A percentile compares a stretch with the other conserved stretches of the same genome.
phyloP scores from a whole-genome alignment of 2,113 vertebrate species.

The Lasiurus borealis region DNA sequence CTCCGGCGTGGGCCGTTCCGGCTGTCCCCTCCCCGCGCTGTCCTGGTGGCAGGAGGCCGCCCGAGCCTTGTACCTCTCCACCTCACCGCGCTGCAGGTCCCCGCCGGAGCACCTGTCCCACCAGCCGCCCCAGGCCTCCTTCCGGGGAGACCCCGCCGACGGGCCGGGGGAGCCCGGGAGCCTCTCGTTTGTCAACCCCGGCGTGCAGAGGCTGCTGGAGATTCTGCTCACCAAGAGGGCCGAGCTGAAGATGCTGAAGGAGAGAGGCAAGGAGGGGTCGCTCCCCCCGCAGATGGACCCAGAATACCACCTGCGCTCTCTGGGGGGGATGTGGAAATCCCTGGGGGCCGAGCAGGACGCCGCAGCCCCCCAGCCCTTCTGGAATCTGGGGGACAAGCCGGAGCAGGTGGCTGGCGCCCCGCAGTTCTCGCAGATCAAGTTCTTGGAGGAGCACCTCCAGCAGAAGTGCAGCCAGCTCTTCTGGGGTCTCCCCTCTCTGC shows the following conservation, averaged over 20 bases:
- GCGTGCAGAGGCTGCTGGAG: neutral
- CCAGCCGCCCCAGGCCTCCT: neutral
- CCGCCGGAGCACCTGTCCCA: neutral
- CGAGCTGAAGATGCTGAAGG: neutral
- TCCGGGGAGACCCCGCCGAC: neutral
- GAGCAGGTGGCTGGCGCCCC: neutral
- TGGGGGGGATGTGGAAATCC: neutral
- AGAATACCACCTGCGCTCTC: neutral
- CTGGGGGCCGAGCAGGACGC: neutral
- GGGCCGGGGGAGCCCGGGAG: neutral
- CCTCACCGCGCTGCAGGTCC: rapidly evolving
- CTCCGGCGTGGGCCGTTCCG: neutral
- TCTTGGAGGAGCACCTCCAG: neutral
- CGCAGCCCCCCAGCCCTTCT: neutral
- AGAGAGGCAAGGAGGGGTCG: neutral
- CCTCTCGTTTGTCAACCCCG: neutral
- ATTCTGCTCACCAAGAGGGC: neutral
- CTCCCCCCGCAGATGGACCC: neutral
- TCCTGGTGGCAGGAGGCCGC: neutral
- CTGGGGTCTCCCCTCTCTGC: constrained; percentile 68
- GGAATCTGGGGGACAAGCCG: neutral
- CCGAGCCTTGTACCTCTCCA: neutral
- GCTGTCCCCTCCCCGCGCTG: neutral
- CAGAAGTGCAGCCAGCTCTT: constrained; percentile 44
- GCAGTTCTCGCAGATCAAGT: neutral